These are phyloP conservation scores for Meteorus sp. DNA, from an alignment of 1,140 invertebrate genomes.

Conservation along the genomic window DNA sequence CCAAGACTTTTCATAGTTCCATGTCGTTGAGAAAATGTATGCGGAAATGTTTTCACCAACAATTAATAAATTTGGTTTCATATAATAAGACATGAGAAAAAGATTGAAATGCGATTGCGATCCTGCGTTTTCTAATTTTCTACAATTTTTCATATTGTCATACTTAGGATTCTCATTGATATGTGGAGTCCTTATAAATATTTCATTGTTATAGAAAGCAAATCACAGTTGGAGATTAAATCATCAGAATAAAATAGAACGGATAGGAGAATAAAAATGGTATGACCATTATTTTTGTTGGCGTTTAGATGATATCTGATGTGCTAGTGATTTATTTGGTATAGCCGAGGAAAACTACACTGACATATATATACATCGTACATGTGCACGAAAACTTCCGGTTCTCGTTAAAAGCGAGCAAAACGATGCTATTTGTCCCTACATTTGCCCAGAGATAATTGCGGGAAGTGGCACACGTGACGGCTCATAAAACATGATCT, in stretches of 20 bases:
- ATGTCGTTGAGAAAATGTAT: too few species aligned
- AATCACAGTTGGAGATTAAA: too few species aligned
- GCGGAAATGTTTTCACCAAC: too few species aligned
- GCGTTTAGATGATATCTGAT: slow-evolving; percentile 8
- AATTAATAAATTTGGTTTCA: too few species aligned
- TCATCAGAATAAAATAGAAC: neutral
- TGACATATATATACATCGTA: slow-evolving; percentile 15
- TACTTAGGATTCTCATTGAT: too few species aligned
- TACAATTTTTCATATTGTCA: too few species aligned
- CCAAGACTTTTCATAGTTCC: too few species aligned
- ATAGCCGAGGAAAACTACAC: slow-evolving; percentile 4
- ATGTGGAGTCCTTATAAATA: too few species aligned
- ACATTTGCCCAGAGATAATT: slow-evolving; percentile 33
- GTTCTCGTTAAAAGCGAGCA: slow-evolving; percentile 18
- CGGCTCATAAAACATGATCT: slow-evolving; percentile 31
- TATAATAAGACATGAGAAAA: too few species aligned
- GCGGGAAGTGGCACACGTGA: slow-evolving; percentile 35
- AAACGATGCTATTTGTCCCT: slow-evolving; percentile 22
- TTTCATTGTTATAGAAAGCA: too few species aligned
- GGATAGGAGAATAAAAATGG: slow-evolving; percentile 1
- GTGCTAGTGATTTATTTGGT: slow-evolving; percentile 12
- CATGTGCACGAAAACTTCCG: slow-evolving; percentile 16
- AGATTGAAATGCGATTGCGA: too few species aligned
- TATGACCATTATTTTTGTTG: neutral
- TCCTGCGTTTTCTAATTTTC: too few species aligned